Evolutionary conservation across 2,888 invertebrate genomes (phyloP).

Genomic region (Drosophila cracens): DNA sequence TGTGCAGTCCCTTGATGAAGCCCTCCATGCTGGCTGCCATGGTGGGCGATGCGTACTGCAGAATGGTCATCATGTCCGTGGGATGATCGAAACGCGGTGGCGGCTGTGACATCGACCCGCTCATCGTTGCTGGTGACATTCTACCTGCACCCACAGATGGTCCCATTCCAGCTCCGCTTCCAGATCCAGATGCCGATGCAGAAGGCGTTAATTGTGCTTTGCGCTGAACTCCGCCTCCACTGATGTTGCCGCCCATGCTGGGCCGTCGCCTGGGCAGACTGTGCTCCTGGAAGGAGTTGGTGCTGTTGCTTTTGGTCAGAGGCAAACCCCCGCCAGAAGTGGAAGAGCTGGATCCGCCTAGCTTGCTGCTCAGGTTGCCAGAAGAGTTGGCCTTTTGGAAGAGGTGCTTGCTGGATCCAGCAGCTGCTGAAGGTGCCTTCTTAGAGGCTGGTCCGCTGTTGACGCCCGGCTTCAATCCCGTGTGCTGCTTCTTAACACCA

Average conservation of each 20-base stretch:
- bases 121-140: conserved; percentile 58
- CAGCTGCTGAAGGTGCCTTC: conserved; percentile 80
- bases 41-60: conserved; percentile 86
- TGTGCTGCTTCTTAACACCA: conserved; percentile 87
- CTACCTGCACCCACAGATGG: conserved; percentile 37
- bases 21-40: conserved; percentile 89
- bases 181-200: conserved; percentile 24
- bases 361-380: conserved; percentile 82
- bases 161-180: conserved; percentile 22
- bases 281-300: conserved; percentile 81
- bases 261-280: conserved; percentile 61
- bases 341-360: conserved; percentile 40
- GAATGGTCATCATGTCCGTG: conserved; percentile 86
- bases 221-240: conserved; percentile 45
- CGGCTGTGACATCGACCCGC: conserved; percentile 77
- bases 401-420: conserved; percentile 85
- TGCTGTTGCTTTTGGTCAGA: conserved; percentile 83
- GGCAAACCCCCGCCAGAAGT: conserved; percentile 61
- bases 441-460: conserved; percentile 94
- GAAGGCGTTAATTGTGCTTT: conserved; percentile 29
- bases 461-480: conserved; percentile 93
- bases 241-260: conserved; percentile 56
- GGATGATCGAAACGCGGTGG: conserved; percentile 81
- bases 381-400: conserved; percentile 85
- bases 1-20: conserved; percentile 91